Conservation (phyloP, 2,113 vertebrate species). For the Spea bombifrons region DNA sequence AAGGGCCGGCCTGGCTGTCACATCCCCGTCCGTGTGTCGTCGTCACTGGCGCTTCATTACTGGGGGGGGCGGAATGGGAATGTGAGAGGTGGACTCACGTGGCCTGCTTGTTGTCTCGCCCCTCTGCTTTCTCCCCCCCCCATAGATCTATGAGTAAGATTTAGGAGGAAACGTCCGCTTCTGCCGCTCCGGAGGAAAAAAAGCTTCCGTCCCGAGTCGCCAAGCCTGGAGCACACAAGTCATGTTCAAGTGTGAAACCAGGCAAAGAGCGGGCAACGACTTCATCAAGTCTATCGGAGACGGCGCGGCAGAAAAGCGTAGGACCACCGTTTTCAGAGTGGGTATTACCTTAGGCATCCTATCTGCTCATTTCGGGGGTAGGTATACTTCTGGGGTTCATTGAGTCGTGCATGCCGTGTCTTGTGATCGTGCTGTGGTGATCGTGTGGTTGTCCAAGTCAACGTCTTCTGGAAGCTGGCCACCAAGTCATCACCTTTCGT, state of each 20-base stretch:
- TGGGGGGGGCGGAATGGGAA: neutral
- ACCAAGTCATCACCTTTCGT: too few species aligned
- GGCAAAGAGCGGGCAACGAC: slow-evolving; percentile 37
- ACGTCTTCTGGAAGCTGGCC: too few species aligned
- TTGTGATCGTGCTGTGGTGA: neutral
- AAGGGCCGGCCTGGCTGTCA: neutral
- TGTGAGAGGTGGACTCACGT: neutral
- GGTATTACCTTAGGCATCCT: slow-evolving; percentile 41
- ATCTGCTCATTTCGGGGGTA: slow-evolving; percentile 44
- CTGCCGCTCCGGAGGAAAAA: neutral
- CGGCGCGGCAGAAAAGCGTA: slow-evolving; percentile 38
- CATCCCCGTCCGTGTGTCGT: neutral
- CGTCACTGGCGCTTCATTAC: neutral
- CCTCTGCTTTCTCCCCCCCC: slow-evolving; percentile 1
- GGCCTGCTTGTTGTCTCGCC: slow-evolving; percentile 1
- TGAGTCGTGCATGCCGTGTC: slow-evolving; percentile 16
- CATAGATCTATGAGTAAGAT: slow-evolving; percentile 26
- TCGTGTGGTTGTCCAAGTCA: too few species aligned
- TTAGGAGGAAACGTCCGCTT: neutral
- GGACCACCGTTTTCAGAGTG: slow-evolving; percentile 43
- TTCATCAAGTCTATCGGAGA: slow-evolving; percentile 43
- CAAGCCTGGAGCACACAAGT: neutral
- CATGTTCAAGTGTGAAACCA: slow-evolving; percentile 46
- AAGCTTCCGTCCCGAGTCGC: neutral
- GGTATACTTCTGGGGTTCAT: slow-evolving; percentile 15